phyloP scores from a whole-genome alignment of 2,888 invertebrate genomes.

The Tortricodes alternella region DNA sequence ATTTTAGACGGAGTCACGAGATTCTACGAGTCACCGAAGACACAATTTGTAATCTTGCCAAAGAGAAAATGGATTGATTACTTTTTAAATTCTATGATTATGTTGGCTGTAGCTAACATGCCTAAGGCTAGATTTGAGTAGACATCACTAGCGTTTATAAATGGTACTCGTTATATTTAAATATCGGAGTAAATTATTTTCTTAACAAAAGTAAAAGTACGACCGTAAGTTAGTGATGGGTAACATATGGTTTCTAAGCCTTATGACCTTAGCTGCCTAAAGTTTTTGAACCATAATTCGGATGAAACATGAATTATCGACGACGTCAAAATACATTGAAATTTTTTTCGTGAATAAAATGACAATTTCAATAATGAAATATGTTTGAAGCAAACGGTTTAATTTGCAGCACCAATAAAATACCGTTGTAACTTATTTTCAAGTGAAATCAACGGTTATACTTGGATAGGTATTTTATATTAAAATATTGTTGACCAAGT shows the following conservation, averaged over 20 bases:
- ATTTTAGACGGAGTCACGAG: slow-evolving; percentile 61
- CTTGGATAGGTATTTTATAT: no score
- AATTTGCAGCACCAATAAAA: no score
- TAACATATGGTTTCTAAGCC: slow-evolving; percentile 40
- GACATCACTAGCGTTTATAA: slow-evolving; percentile 60
- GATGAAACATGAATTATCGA: no score
- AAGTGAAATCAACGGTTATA: no score
- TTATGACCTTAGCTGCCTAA: not conserved
- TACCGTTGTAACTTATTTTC: no score
- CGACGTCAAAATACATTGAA: no score
- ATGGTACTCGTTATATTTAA: slow-evolving; percentile 64
- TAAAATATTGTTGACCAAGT: no score
- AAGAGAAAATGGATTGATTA: slow-evolving; percentile 78
- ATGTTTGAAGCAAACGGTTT: no score
- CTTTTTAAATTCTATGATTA: slow-evolving; percentile 79
- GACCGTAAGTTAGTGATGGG: slow-evolving; percentile 43
- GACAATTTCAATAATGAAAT: no score
- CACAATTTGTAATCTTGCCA: slow-evolving; percentile 73
- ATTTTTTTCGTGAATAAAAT: no score
- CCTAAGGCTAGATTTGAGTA: slow-evolving; percentile 59
- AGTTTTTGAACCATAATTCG: no score
- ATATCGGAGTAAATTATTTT: slow-evolving; percentile 50
- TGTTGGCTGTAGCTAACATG: slow-evolving; percentile 59
- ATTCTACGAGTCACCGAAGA: slow-evolving; percentile 77
- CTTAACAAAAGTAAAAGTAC: slow-evolving; percentile 36